Percentiles rank a stretch among this genome's conserved stretches.
phyloP scores from a whole-genome alignment of 2,888 invertebrate genomes.

The Antitype chi region DNA sequence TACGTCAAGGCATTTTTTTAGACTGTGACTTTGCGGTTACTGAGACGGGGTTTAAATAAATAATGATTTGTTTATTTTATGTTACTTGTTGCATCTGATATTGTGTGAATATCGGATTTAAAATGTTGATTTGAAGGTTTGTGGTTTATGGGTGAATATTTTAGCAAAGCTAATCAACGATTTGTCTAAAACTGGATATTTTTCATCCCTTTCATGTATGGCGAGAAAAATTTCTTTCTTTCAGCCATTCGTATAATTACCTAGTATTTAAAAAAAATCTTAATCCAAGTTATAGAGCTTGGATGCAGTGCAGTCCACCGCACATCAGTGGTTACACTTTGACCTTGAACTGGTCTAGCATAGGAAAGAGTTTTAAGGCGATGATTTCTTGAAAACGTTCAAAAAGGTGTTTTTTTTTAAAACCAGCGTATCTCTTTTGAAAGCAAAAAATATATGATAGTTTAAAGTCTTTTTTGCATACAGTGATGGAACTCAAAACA shows the following conservation, averaged over 20 bases:
- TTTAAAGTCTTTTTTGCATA: no score
- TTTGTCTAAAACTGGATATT: not conserved
- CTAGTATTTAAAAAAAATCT: not conserved
- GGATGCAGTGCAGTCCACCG: not conserved
- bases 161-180: accelerated
- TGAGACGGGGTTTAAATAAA: conserved; percentile 28
- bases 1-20: conserved; percentile 57
- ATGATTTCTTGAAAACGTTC: no score
- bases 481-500: no score
- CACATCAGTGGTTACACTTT: not conserved
- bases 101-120: conserved; percentile 13
- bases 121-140: not conserved
- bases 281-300: not conserved
- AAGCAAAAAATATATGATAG: no score
- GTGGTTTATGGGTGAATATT: conserved; percentile 7
- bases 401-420: no score
- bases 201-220: no score
- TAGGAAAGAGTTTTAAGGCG: not conserved
- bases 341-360: not conserved
- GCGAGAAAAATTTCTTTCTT: no score
- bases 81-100: conserved; percentile 12
- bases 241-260: no score
- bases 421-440: no score
- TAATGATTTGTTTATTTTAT: conserved; percentile 28
- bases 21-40: conserved; percentile 59